Base-by-base conservation (phyloP, 64 coral and sea anemone genomes). In the Actinia equina region DNA sequence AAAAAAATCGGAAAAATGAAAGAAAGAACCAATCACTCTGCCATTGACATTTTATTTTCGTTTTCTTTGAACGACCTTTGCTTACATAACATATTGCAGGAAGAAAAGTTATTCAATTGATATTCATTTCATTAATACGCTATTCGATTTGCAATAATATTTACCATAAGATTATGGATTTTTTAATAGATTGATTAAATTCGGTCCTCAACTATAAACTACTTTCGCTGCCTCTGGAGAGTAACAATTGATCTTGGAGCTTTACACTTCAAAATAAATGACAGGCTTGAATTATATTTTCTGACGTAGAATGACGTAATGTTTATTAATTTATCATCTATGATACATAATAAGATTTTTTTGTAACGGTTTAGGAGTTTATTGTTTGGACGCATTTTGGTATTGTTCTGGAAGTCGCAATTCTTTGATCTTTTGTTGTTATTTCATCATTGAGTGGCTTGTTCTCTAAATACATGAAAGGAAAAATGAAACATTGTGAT, bases 371-470 rank as follows among this genome's bases (percentile, higher is more conserved):
- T 74, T 30, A 30, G 41, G 7, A 41, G 69, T 41, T 74, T 42
- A 74, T 74, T 74, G 12, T 74, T 74, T 41, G 69, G 26, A 74
- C 69, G 42, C 12, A 14, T 42, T 74, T 74, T 1, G 25, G 69
- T 74, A 74, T 74, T 74, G 0, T 30, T 74, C 42, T 41, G n/a
- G 26, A 41, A 74, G 69, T 74, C 69, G 69, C 23, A 37, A 14
- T 41, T 74, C 69, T 30, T 27, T 74, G 69, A 74, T 74, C 26
- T 74, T 74, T 74, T 41, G 69, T 74, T 74, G 69, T 74, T 7
- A 14, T 74, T 27, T 12, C 69, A 74, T 74, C 16, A 37, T 41
- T 12, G 5, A n/a, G 13, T 41, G 13, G 69, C 69, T 26, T 74
- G 12, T n/a, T 41, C 14, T 41, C 23, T 27, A 74, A 42, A 41